A percentile compares a stretch with the other conserved stretches of the same genome.
Conservation (phyloP, 2,888 invertebrate species). For the Ophion slaviceki region DNA sequence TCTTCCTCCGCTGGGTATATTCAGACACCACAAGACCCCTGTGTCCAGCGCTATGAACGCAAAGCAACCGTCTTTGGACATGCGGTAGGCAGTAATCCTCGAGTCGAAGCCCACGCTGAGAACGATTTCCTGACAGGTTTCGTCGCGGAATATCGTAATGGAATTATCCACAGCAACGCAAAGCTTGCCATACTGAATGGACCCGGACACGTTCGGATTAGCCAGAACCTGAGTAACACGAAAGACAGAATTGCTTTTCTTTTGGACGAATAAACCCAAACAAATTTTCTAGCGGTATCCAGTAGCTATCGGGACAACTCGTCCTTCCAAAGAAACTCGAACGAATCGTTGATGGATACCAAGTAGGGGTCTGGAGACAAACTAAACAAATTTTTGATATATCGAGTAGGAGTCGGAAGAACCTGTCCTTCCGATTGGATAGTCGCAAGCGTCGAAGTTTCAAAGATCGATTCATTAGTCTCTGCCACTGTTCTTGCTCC, state of each 20-base stretch:
- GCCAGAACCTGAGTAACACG: conserved; percentile 63
- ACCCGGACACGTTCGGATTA: conserved; percentile 71
- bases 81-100: conserved; percentile 73
- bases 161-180: conserved; percentile 79
- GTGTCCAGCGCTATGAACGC: conserved; percentile 75
- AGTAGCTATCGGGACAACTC: conserved; percentile 66
- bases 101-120: conserved; percentile 76
- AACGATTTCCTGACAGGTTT: conserved; percentile 75
- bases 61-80: conserved; percentile 75
- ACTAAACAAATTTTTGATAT: neutral
- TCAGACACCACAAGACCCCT: conserved; percentile 77
- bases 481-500: conserved; percentile 83
- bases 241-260: neutral
- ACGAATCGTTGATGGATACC: no score
- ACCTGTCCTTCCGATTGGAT: conserved; percentile 77
- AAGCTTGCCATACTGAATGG: conserved; percentile 74
- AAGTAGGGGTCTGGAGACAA: no score
- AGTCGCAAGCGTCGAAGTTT: conserved; percentile 84
- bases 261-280: neutral
- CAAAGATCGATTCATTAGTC: conserved; percentile 83
- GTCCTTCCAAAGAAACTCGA: conserved; percentile 60
- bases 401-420: conserved; percentile 21
- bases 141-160: conserved; percentile 79
- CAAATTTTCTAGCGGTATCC: neutral
- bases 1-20: conserved; percentile 72